These are phyloP conservation scores for Oceanodroma tethys DNA, from an alignment of 2,113 vertebrate genomes.

Conservation along the genomic window DNA sequence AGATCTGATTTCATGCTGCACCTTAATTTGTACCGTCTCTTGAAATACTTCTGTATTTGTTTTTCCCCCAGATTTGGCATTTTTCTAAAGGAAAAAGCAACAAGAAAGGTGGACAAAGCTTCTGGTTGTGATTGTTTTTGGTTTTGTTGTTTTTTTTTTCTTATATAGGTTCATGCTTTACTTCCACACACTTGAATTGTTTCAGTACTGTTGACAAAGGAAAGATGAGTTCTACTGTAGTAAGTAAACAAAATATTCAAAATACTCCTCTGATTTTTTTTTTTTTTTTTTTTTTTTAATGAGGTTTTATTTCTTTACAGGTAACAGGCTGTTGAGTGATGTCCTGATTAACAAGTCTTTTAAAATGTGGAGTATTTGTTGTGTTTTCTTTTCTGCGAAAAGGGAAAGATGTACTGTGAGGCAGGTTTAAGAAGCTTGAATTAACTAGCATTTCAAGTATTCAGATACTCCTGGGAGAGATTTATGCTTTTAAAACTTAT, in stretches of 20 bases:
- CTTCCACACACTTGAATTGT: neutral
- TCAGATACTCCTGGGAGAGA: neutral
- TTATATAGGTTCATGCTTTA: slow-evolving; percentile 24
- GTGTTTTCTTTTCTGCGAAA: neutral
- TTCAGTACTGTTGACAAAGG: slow-evolving; percentile 30
- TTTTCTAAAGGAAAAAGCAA: neutral
- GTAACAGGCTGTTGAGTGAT: neutral
- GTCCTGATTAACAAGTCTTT: neutral
- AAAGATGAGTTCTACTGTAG: slow-evolving; percentile 65
- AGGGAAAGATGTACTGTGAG: neutral
- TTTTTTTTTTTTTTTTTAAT: neutral
- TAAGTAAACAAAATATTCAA: slow-evolving; percentile 59
- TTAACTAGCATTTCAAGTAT: neutral
- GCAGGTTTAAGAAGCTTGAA: neutral
- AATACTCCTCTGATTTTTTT: neutral
- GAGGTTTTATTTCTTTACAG: neutral
- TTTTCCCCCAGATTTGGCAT: rapidly evolving
- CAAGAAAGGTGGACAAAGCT: neutral
- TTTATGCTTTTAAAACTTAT: neutral
- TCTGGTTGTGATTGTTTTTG: neutral
- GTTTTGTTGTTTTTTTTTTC: neutral
- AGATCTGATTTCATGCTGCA: slow-evolving; percentile 31
- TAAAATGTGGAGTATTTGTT: neutral
- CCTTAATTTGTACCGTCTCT: neutral
- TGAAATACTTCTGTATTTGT: neutral